Base-by-base conservation (phyloP, 2,797 vertebrate genomes). In the Pristis pectinata region DNA sequence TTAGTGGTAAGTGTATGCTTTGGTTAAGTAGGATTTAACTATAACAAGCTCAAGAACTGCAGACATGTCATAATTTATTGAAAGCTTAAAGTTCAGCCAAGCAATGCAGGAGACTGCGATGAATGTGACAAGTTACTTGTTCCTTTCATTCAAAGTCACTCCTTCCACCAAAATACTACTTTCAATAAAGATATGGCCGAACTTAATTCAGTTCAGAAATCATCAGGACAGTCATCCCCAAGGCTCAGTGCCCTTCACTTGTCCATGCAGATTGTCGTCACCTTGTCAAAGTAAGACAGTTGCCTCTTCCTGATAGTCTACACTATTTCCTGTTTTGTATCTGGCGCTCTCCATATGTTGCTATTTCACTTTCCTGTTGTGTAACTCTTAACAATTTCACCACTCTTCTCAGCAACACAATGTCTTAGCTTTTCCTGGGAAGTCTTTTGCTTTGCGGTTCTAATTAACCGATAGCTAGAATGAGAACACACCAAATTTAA, bases 1-100 rank as follows among this genome's bases (percentile, higher is more conserved):
- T 98, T 94, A 97, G 98, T 0, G 98, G 97, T 98, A 95, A 91
- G 87, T 74, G 24, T 64, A 15, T 64, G 64, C 24, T 64, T 9
- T 15, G 64, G 61, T 64, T 64, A 34, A 67, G 10, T 67, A 24
- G 8, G 3, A 41, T 24, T 24, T 37, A 67, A 67, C 10, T 22
- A 41, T 4, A 41, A 24, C 61, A 7, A 41, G n/a, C 19, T 91
- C 59, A 0, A 1, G 59, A 11, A 87, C 13, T 77, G 74, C 74
- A 8, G 74, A 76, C 8, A 59, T 61, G n/a, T 59, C 56, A 27
- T 15, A 91, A 64, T 64, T 64, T 19, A 64, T 37, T n/a, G 17
- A 56, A 37, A 89, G n/a, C 13, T n/a, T 61, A 85, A 89, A 64
- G 59, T 89, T 61, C 56, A 17, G n/a, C n/a, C 24, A 34, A 59